Evolutionary conservation across 2,888 invertebrate genomes (phyloP).

Genomic region (Sympetrum striolatum): DNA sequence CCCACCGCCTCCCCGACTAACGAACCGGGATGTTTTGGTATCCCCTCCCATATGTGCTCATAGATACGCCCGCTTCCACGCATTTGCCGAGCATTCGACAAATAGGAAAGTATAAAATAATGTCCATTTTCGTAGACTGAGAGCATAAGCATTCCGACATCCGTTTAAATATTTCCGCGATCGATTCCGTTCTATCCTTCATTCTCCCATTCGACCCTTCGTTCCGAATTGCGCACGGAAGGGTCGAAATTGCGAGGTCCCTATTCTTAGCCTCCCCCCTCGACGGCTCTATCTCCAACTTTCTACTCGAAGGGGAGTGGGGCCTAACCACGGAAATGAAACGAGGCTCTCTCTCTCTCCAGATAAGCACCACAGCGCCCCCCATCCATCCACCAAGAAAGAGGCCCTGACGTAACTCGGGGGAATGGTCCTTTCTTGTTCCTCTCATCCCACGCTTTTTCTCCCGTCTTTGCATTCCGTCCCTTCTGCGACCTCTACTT

Average conservation of each 20-base stretch:
- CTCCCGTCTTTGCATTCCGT: not conserved
- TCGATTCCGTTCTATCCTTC: not conserved
- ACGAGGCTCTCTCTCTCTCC: slow-evolving; percentile 23
- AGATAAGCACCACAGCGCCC: not conserved
- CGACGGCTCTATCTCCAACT: not conserved
- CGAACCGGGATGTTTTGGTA: slow-evolving; percentile 42
- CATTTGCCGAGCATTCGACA: no score
- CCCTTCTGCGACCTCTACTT: slow-evolving; percentile 7
- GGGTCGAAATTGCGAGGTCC: not conserved
- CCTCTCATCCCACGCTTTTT: not conserved
- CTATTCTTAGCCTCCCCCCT: slow-evolving; percentile 2
- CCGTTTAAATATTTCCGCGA: no score
- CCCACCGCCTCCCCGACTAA: not conserved
- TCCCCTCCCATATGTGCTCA: not conserved
- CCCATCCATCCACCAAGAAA: slow-evolving; percentile 15
- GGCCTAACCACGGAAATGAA: slow-evolving; percentile 43
- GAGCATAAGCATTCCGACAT: no score
- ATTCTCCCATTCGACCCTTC: not conserved
- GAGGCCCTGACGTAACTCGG: slow-evolving; percentile 40
- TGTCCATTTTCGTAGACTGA: no score
- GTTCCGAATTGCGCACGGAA: not conserved
- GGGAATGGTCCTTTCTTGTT: slow-evolving; percentile 40
- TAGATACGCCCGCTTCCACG: no score
- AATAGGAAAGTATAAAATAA: no score
- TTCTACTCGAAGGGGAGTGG: slow-evolving; percentile 22